Evolutionary conservation across 2,797 vertebrate genomes (phyloP), one percentile per base, ranked within the genome.

Genomic region (Pelodytes ibericus): DNA sequence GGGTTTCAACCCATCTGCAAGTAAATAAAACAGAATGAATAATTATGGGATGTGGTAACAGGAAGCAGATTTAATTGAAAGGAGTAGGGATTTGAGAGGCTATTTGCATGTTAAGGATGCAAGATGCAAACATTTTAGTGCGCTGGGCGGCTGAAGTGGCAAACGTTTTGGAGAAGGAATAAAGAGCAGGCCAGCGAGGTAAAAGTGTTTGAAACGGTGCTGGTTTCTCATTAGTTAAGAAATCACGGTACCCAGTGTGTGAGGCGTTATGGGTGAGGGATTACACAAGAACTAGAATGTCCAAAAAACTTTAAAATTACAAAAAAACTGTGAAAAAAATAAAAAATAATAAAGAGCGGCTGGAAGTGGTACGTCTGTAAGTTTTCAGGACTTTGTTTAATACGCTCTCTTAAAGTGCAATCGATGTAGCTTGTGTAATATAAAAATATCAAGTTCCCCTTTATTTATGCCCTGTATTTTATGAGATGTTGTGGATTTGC

Each of bases 11-110:
- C 75, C 77, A 81, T 77, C 75, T 59, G 64, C 76, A 78, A 72
- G 76, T 78, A 78, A 78, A 78, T 78, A 78, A 73, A 72, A 78
- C 68, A 63, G 70, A 78, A 78, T 72, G 76, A 78, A 78, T 78
- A 73, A 78, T 78, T 78, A 78, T 78, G 57, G 76, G 57, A 73
- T 60, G 70, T 68, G 76, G 76, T 78, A 78, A 78, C 72, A 73
- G 70, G 68, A 71, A 78, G 76, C 63, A 51, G 63, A 68, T 78
- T 78, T 78, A 72, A 78, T 78, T 78, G 76, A 70, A 72, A 72
- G 61, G 76, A 78, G 70, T 60, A 68, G 70, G 62, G 70, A 29
- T 78, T 72, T 70, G 76, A 70, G 76, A 78, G 31, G 53, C 70
- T 44, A 72, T 72, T 61, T 51, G 53, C 57, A 60, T 61, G 61